A percentile compares a stretch with the other conserved stretches of the same genome.
Evolutionary conservation across 2,797 vertebrate species (phyloP).

Genomic region (Mormyrops boulengeri): DNA sequence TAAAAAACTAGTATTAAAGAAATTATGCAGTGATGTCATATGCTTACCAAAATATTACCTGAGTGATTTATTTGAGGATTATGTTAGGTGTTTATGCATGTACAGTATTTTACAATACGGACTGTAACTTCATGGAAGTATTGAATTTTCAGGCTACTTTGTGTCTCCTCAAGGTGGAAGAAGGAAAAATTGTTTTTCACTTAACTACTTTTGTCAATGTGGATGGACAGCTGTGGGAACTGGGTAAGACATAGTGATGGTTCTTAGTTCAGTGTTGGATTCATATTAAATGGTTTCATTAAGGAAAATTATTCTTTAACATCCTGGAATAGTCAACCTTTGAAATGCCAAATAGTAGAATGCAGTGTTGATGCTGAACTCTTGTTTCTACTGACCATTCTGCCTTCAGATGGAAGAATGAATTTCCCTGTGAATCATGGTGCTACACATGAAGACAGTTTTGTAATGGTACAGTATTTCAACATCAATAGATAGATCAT

Average conservation of each 20-base stretch:
- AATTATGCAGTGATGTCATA: background rate
- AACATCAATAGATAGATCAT: background rate
- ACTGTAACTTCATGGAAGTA: background rate
- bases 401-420: slow-evolving; percentile 74
- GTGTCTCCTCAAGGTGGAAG: slow-evolving; percentile 6
- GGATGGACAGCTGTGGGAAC: slow-evolving; percentile 10
- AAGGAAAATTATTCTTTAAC: background rate
- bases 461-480: slow-evolving; percentile 66
- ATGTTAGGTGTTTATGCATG: background rate
- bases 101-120: background rate
- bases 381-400: background rate
- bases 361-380: background rate
- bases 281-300: background rate
- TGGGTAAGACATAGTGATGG: background rate
- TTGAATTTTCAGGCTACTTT: background rate
- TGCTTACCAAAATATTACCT: background rate
- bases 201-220: slow-evolving; percentile 14
- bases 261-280: background rate
- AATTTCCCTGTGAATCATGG: slow-evolving; percentile 81
- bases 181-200: slow-evolving; percentile 9
- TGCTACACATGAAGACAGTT: slow-evolving; percentile 67
- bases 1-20: background rate
- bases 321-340: background rate
- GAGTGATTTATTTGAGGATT: background rate
- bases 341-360: background rate